Evolutionary conservation across 2,888 invertebrate species (phyloP).

Genomic region (Clunio marinus): DNA sequence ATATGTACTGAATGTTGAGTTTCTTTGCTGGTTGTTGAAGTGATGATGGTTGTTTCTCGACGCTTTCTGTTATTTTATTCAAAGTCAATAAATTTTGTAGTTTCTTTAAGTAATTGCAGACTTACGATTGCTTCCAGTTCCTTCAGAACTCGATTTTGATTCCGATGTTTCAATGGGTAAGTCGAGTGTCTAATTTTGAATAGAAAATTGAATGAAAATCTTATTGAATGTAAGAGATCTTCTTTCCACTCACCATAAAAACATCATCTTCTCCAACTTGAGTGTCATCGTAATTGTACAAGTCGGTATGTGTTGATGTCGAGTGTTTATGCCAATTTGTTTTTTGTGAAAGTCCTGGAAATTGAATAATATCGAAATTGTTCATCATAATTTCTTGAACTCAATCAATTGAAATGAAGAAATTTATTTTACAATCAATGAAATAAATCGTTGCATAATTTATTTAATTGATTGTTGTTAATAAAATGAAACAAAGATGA

Average conservation of each 20-base stretch:
- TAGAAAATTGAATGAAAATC: conserved; percentile 40
- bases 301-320: conserved; percentile 53
- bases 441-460: no score
- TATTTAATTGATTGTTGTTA: background rate
- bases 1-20: conserved; percentile 58
- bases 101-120: conserved; percentile 39
- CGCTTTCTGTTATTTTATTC: conserved; percentile 45
- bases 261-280: conserved; percentile 90
- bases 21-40: conserved; percentile 29
- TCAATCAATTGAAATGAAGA: background rate
- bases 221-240: conserved; percentile 7
- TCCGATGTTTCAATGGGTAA: conserved; percentile 76
- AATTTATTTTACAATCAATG: no score
- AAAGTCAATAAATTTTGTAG: no score
- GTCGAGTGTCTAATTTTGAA: conserved; percentile 69
- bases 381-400: background rate
- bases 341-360: conserved; percentile 70
- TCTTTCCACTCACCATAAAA: conserved; percentile 72
- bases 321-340: conserved; percentile 56
- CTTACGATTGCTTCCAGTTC: conserved; percentile 52
- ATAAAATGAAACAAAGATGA: background rate
- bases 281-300: conserved; percentile 62
- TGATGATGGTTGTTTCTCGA: conserved; percentile 44
- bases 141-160: conserved; percentile 70
- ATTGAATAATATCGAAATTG: conserved; percentile 41